A percentile compares a stretch with the other conserved stretches of the same genome.
Evolutionary conservation across 2,113 vertebrate species (phyloP).

Genomic region (Ellobius talpinus): DNA sequence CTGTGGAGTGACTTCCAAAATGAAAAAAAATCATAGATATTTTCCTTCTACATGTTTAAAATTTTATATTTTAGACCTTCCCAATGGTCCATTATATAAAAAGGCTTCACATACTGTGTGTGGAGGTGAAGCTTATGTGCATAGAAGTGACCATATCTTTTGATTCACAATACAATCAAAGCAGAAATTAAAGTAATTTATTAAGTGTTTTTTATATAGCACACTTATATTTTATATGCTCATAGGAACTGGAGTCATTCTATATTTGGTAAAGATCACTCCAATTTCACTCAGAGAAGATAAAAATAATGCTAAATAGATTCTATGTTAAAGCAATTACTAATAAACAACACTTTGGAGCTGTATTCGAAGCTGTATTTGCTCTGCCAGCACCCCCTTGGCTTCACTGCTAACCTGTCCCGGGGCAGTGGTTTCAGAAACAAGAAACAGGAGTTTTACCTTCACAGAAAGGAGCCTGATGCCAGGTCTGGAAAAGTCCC

Average conservation of each 20-base stretch:
- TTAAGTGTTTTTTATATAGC: not conserved
- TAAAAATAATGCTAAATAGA: constrained; percentile 68
- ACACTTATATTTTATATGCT: constrained; percentile 2
- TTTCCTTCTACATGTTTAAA: not conserved
- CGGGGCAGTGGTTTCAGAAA: constrained; percentile 2
- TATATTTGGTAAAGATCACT: constrained; percentile 61
- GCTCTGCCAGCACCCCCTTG: not conserved
- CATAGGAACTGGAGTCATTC: constrained; percentile 64
- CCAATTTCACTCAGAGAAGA: constrained; percentile 66
- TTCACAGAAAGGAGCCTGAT: constrained; percentile 88
- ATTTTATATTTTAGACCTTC: not conserved
- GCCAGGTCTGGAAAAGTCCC: constrained; percentile 85
- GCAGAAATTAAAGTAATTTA: not conserved
- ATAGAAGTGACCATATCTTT: not conserved
- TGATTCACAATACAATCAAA: not conserved
- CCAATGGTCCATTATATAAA: not conserved
- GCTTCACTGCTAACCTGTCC: constrained; percentile 43
- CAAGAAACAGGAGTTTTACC: constrained; percentile 87
- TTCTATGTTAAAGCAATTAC: constrained; percentile 47
- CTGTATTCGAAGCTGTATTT: constrained; percentile 41
- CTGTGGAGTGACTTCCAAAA: constrained; percentile 3
- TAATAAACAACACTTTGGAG: constrained; percentile 63
- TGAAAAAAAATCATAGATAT: not conserved
- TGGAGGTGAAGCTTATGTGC: not conserved
- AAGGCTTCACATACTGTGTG: not conserved